Base-by-base conservation (phyloP, 1,140 invertebrate genomes). In the Colletes gigas region DNA sequence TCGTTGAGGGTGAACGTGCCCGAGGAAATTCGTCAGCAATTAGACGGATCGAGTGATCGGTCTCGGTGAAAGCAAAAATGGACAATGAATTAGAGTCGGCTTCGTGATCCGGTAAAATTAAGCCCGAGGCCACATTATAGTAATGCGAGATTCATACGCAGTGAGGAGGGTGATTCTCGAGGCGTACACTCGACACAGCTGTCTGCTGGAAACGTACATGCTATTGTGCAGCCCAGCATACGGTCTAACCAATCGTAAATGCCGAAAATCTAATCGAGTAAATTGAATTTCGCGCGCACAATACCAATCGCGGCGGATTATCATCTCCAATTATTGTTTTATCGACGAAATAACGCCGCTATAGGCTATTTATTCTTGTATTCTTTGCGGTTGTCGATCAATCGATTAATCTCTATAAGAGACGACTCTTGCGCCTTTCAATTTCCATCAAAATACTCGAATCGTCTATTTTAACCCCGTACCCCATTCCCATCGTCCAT, bases 191-290 rank as follows among this genome's bases (percentile, higher is more conserved):
- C 65, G 70, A 79, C 89, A 86, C 91, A 92, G 92, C 91, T 92
- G 91, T 92, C 88, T 88, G 88, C 59, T 41, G 68, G 68, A 69
- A 74, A 69, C 78, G 50, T 76, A 70, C 44, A 55, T 50, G 30
- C 85, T 84, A 88, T 88, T 88, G 86, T 83, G 78, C 72, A 69
- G 71, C 80, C 85, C 89, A 88, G 87, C 90, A 86, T 72, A 81
- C 88, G 85, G 89, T 87, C 90, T 92, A 93, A 93, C 92, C 92
- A 93, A 93, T 85, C 92, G 91, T 93, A 92, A 93, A 93, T 88
- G 88, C 83, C 78, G 87, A 89, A 84, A 86, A 90, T 90, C 90
- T 93, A 93, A 93, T 93, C 91, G 92, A 92, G 90, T 78, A 93
- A 90, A 93, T 93, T 93, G 89, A 90, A 93, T 93, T 93, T 92